These are phyloP conservation scores for Orussus abietinus DNA, from an alignment of 1,140 invertebrate species.

Conservation along the genomic window DNA sequence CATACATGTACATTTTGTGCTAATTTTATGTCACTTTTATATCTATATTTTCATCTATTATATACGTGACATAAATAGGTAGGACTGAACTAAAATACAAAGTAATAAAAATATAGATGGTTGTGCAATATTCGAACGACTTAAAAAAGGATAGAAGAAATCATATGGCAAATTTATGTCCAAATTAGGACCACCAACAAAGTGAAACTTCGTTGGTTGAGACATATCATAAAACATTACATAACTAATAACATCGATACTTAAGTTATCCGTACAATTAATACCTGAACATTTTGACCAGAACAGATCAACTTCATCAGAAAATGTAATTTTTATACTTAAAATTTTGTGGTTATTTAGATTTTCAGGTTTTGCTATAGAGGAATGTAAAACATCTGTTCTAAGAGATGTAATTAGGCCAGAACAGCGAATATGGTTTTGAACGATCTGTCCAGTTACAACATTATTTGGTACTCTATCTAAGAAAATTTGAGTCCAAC, in stretches of 20 bases:
- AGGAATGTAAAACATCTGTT: slow-evolving; percentile 52
- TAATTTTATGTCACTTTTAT: too few relatives aligned
- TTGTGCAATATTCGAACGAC: too few relatives aligned
- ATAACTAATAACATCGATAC: slow-evolving; percentile 42
- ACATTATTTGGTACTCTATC: slow-evolving; percentile 35
- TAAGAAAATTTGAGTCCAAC: slow-evolving; percentile 57
- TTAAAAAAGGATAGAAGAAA: slow-evolving; percentile 68
- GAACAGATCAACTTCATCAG: slow-evolving; percentile 30
- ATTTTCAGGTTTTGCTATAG: slow-evolving; percentile 35
- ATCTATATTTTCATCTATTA: too few relatives aligned
- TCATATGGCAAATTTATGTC: slow-evolving; percentile 63
- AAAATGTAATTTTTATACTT: slow-evolving; percentile 39
- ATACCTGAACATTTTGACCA: slow-evolving; percentile 35
- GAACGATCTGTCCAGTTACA: slow-evolving; percentile 26
- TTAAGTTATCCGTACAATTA: slow-evolving; percentile 32
- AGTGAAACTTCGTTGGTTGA: slow-evolving; percentile 49
- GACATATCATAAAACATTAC: slow-evolving; percentile 62
- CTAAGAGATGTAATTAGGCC: slow-evolving; percentile 51
- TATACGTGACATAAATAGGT: too few relatives aligned
- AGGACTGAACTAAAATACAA: too few relatives aligned
- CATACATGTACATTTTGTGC: too few relatives aligned
- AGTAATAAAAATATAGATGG: too few relatives aligned
- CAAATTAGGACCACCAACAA: slow-evolving; percentile 59
- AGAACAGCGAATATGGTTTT: slow-evolving; percentile 42
- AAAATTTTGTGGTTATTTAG: slow-evolving; percentile 43